A percentile compares a stretch with the other conserved stretches of the same genome.
Evolutionary conservation across 2,113 vertebrate species (phyloP).

Genomic region (Myocastor coypus): DNA sequence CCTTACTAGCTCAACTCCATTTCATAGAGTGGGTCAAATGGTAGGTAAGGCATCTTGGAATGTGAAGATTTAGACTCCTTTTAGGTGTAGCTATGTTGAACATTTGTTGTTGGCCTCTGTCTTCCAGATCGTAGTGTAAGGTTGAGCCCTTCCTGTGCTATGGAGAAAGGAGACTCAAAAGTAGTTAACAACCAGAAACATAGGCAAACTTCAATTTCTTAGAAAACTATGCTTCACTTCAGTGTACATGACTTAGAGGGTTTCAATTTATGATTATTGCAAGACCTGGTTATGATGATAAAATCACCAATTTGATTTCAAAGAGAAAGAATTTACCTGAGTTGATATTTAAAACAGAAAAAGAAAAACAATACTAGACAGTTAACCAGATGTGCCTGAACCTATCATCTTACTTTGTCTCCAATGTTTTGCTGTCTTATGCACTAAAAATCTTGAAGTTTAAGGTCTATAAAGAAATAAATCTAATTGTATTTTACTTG

Average conservation of each 20-base stretch:
- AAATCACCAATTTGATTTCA: conserved; percentile 59
- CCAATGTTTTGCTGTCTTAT: conserved; percentile 39
- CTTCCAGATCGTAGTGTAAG: conserved; percentile 40
- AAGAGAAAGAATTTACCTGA: conserved; percentile 57
- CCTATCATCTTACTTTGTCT: conserved; percentile 47
- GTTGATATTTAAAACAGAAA: neutral
- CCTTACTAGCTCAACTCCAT: conserved; percentile 55
- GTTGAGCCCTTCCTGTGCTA: conserved; percentile 25
- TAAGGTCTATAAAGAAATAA: conserved; percentile 49
- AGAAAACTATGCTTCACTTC: conserved; percentile 39
- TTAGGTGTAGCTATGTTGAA: conserved; percentile 49
- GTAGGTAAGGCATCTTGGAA: conserved; percentile 57
- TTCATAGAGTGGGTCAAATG: conserved; percentile 53
- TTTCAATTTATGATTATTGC: conserved; percentile 38
- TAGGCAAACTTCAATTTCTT: conserved; percentile 54
- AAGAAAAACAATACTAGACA: neutral
- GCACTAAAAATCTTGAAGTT: conserved; percentile 11
- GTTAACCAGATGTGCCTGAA: conserved; percentile 32
- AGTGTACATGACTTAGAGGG: neutral
- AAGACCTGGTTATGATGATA: neutral
- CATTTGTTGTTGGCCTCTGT: conserved; percentile 41
- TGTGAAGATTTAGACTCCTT: conserved; percentile 62
- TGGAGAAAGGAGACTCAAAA: conserved; percentile 50
- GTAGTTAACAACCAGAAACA: conserved; percentile 18
- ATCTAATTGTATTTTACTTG: conserved; percentile 37